Evolutionary conservation across 35 echinoderm and acorn worm genomes (phyloP).

Genomic region (Heliocidaris tuberculata): DNA sequence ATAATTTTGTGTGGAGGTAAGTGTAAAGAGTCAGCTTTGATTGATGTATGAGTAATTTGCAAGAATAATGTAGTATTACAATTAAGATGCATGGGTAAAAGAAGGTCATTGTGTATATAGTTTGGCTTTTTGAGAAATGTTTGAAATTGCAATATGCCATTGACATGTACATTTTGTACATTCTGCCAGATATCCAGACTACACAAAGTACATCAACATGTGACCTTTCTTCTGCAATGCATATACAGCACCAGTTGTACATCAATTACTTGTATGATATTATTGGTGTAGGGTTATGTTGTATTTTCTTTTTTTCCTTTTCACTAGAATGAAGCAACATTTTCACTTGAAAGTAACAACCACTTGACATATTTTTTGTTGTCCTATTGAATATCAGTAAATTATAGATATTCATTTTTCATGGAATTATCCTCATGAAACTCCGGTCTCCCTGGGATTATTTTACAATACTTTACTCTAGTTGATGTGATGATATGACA

Average conservation of each 20-base stretch:
- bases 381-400: neutral
- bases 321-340: neutral
- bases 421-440: too few relatives aligned
- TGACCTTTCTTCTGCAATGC: neutral
- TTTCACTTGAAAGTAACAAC: neutral
- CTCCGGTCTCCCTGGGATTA: neutral
- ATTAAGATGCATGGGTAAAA: neutral
- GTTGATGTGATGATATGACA: neutral
- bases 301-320: neutral
- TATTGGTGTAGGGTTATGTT: neutral
- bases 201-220: neutral
- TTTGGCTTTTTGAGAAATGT: neutral
- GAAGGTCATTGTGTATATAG: neutral
- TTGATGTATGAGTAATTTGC: slow-evolving; percentile 12
- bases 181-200: neutral
- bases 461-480: neutral
- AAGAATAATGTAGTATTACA: neutral
- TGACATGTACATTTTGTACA: neutral
- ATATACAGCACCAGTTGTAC: neutral
- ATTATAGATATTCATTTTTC: too few relatives aligned
- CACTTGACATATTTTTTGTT: neutral
- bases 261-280: neutral
- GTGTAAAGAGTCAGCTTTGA: slow-evolving; percentile 4
- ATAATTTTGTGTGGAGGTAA: slow-evolving; percentile 1
- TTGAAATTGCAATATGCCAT: slow-evolving; percentile 12